Conservation (phyloP, 2,797 vertebrate species). For the Cyprinodon diabolis region DNA sequence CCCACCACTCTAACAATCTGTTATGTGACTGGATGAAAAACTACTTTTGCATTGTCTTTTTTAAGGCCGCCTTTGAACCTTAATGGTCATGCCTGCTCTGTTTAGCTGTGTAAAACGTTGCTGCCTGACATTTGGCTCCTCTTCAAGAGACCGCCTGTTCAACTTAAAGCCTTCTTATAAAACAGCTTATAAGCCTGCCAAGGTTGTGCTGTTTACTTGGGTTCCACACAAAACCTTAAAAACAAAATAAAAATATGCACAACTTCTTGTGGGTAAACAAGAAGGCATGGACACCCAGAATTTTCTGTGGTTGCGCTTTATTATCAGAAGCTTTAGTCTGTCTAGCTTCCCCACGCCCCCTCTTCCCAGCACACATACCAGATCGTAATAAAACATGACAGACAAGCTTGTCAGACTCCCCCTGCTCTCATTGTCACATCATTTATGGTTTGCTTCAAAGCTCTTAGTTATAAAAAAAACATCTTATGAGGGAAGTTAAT, state of each 20-base stretch:
- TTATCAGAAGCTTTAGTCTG: conserved; percentile 51
- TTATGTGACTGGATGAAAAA: conserved; percentile 36
- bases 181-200: conserved; percentile 42
- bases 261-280: conserved; percentile 17
- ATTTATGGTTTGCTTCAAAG: conserved; percentile 6
- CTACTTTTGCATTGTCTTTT: conserved; percentile 62
- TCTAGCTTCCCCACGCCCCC: conserved; percentile 24
- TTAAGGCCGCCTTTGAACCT: conserved; percentile 68
- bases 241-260: conserved; percentile 10
- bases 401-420: conserved; percentile 23
- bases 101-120: conserved; percentile 62
- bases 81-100: conserved; percentile 67
- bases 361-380: conserved; percentile 45
- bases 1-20: conserved; percentile 5
- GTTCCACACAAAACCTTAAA: conserved; percentile 14
- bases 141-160: conserved; percentile 68
- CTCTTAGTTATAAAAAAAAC: conserved; percentile 6
- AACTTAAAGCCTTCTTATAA: conserved; percentile 48
- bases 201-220: conserved; percentile 22
- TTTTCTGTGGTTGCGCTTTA: conserved; percentile 41
- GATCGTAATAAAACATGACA: conserved; percentile 46
- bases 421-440: conserved; percentile 10
- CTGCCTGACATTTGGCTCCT: conserved; percentile 67
- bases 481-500: not conserved
- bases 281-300: conserved; percentile 37